phyloP scores from a whole-genome alignment of 1,140 invertebrate genomes.

The Drosophila sproati region DNA sequence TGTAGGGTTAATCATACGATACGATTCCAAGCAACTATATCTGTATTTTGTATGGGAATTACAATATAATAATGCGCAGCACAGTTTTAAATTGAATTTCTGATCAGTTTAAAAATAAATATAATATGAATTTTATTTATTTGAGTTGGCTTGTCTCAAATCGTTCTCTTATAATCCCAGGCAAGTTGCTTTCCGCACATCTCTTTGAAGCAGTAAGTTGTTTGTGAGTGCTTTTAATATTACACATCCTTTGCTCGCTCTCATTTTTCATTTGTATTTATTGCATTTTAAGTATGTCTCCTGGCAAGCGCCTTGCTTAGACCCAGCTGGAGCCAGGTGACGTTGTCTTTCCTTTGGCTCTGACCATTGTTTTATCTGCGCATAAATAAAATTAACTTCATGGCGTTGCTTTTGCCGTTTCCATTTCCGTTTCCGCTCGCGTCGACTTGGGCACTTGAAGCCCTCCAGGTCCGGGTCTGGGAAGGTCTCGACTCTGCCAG shows the following conservation, averaged over 20 bases:
- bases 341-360: neutral
- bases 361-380: conserved; percentile 68
- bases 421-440: conserved; percentile 75
- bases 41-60: no score
- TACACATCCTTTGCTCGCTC: conserved; percentile 13
- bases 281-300: conserved; percentile 47
- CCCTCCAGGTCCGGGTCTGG: conserved; percentile 1
- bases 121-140: no score
- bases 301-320: neutral
- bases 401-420: conserved; percentile 63
- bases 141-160: no score
- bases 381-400: conserved; percentile 82
- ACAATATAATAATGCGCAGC: no score
- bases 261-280: conserved; percentile 40
- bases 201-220: neutral
- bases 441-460: conserved; percentile 45
- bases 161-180: no score
- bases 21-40: no score
- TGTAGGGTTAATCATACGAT: no score
- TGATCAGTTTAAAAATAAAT: no score
- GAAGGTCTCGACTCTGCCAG: conserved; percentile 8
- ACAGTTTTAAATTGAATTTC: no score
- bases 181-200: neutral
- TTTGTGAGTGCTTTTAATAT: conserved; percentile 18
- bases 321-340: conserved; percentile 10